These are phyloP conservation scores for Caenorhabditis sp. DNA, from an alignment of 2,888 invertebrate genomes.

Conservation along the genomic window DNA sequence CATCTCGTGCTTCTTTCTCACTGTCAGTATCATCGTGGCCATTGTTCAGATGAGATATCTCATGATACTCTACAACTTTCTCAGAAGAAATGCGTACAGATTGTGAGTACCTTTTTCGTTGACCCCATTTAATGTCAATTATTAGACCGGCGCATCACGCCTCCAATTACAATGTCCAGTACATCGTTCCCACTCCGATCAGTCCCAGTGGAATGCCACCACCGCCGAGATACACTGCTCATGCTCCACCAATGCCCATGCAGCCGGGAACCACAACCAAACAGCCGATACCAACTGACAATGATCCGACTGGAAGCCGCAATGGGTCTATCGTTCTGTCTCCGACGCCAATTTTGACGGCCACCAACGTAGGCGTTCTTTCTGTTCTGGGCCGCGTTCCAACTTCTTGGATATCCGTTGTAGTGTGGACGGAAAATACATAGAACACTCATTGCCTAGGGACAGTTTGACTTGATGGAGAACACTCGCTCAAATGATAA, in stretches of 20 bases:
- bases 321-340: constrained; percentile 1
- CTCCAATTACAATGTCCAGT: constrained; percentile 46
- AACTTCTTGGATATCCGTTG: too few relatives aligned
- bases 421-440: too few relatives aligned
- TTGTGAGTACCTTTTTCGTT: constrained; percentile 22
- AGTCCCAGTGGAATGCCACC: constrained; percentile 54
- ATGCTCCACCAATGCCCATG: constrained; percentile 22
- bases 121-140: background rate
- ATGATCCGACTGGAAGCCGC: background rate
- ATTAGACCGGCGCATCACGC: constrained; percentile 26
- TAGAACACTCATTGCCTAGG: too few relatives aligned
- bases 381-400: too few relatives aligned
- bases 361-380: constrained; percentile 12
- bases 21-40: constrained; percentile 53
- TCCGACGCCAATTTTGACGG: constrained; percentile 22
- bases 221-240: constrained; percentile 48
- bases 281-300: constrained; percentile 19
- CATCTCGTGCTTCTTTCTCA: constrained; percentile 52
- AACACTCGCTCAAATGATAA: too few relatives aligned
- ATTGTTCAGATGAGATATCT: constrained; percentile 51
- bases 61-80: constrained; percentile 48
- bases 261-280: constrained; percentile 6
- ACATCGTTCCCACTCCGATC: constrained; percentile 53
- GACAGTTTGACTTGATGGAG: too few relatives aligned
- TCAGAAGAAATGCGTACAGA: constrained; percentile 30